Evolutionary conservation across 2,113 vertebrate genomes (phyloP).

Genomic region (Uria lomvia): DNA sequence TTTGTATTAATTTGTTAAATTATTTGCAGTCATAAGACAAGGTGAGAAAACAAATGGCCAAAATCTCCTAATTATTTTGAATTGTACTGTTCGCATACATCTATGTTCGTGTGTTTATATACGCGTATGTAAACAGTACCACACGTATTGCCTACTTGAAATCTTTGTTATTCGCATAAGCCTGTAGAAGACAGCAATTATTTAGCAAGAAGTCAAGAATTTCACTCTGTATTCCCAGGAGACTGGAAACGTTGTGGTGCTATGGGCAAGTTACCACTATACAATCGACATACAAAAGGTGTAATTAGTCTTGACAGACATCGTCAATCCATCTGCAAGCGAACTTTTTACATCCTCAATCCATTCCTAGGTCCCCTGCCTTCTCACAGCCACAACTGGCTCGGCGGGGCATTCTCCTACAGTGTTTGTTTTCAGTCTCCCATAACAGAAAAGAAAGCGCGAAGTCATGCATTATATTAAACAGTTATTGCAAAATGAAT

Average conservation of each 20-base stretch:
- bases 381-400: background rate
- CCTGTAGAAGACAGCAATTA: background rate
- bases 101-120: background rate
- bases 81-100: background rate
- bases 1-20: background rate
- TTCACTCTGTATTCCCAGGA: background rate
- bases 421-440: background rate
- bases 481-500: background rate
- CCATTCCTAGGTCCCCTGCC: background rate
- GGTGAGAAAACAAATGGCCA: background rate
- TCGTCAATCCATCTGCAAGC: background rate
- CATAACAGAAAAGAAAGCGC: background rate
- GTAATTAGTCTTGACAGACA: background rate
- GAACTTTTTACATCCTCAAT: background rate
- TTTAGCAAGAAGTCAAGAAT: background rate
- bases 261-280: background rate
- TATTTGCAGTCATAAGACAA: background rate
- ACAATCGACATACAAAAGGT: background rate
- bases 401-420: background rate
- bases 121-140: fast-evolving
- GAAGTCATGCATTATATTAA: background rate
- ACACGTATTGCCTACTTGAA: background rate
- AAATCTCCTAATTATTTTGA: background rate
- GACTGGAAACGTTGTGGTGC: background rate
- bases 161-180: background rate